These are phyloP conservation scores for Lasiurus borealis DNA, from an alignment of 2,113 vertebrate genomes.

Conservation along the genomic window DNA sequence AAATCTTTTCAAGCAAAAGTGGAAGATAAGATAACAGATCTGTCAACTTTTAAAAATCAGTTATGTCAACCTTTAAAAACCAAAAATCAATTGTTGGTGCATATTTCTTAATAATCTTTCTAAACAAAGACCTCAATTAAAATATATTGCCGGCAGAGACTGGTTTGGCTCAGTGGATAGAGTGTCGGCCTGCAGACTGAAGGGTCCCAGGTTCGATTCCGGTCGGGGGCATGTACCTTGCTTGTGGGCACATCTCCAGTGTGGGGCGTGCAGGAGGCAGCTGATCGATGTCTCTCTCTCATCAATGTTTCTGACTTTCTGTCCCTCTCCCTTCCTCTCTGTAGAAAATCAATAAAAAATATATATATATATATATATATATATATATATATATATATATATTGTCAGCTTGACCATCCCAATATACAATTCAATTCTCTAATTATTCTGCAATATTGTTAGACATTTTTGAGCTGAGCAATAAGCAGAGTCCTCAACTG, in stretches of 20 bases:
- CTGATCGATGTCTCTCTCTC: too few relatives aligned
- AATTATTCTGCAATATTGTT: constrained; percentile 34
- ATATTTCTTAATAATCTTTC: constrained; percentile 33
- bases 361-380: too few relatives aligned
- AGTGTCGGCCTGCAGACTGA: too few relatives aligned
- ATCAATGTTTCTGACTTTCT: too few relatives aligned
- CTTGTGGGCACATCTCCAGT: too few relatives aligned
- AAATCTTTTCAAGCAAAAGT: constrained; percentile 51
- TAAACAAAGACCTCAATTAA: constrained; percentile 47
- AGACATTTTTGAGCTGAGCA: neutral
- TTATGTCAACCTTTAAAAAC: constrained; percentile 31
- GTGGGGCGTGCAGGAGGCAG: too few relatives aligned
- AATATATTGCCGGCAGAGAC: neutral
- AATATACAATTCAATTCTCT: neutral
- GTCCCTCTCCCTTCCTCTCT: too few relatives aligned
- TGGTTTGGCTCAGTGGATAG: too few relatives aligned
- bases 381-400: too few relatives aligned
- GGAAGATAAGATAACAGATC: neutral
- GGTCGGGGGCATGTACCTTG: too few relatives aligned
- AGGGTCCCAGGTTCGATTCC: too few relatives aligned
- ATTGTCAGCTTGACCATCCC: neutral
- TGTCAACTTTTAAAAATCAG: constrained; percentile 43
- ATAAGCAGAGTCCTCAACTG: neutral
- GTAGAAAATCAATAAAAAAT: too few relatives aligned
- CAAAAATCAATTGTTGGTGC: neutral